Conservation (phyloP, 2,113 vertebrate genomes). For the Microcebus griseorufus region DNA sequence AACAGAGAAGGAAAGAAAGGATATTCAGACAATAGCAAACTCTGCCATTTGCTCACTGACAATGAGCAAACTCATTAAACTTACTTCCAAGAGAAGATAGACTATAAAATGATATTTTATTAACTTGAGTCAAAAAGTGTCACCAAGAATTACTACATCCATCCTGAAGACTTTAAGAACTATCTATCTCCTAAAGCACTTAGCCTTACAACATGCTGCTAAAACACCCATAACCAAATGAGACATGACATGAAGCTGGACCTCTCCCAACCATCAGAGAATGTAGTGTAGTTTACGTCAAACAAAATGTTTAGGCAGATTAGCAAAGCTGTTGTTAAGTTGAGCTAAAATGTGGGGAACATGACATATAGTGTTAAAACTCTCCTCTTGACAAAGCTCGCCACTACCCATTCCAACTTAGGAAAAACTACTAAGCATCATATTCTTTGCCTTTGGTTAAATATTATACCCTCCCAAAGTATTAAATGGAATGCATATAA, state of each 20-base stretch:
- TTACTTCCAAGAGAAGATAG: neutral
- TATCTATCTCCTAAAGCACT: conserved; percentile 31
- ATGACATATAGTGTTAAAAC: neutral
- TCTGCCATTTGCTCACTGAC: neutral
- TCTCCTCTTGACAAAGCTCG: neutral
- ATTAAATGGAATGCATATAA: conserved; percentile 38
- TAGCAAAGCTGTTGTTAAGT: conserved; percentile 40
- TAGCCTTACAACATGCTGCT: conserved; percentile 47
- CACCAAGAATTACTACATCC: neutral
- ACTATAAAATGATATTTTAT: conserved; percentile 6
- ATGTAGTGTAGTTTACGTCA: conserved; percentile 60
- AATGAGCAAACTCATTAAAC: neutral
- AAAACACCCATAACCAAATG: conserved; percentile 43
- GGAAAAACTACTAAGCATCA: neutral
- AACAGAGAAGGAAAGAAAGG: neutral
- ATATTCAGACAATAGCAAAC: neutral
- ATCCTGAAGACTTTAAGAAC: neutral
- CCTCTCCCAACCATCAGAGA: conserved; percentile 34
- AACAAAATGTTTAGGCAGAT: conserved; percentile 53
- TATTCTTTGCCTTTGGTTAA: conserved; percentile 36
- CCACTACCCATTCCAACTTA: neutral
- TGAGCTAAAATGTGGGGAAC: conserved; percentile 1
- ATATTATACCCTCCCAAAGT: neutral
- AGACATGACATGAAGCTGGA: conserved; percentile 64
- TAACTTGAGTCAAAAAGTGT: neutral